Evolutionary conservation across 2,797 vertebrate genomes (phyloP), one percentile per base, ranked within the genome.

Genomic region (Centroberyx gerrardi): DNA sequence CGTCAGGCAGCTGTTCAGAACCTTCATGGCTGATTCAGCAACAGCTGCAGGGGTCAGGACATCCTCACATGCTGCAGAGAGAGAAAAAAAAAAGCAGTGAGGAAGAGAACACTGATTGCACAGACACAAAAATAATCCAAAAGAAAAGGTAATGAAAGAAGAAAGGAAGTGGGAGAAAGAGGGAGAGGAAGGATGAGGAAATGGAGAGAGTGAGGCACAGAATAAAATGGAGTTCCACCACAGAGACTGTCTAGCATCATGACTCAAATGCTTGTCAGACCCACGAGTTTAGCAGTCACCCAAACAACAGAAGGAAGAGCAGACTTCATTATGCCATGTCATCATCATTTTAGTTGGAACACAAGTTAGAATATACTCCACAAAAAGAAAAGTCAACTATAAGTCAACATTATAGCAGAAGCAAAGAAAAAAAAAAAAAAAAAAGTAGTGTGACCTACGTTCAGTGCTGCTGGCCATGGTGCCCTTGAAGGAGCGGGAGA

Each of bases 401-500:
- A 36, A 36, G 6, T 36, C 33, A 36, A 36, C 33, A 36, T 5
- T 36, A 36, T 5, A 36, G 33, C 1, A 36, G 6, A 36, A 8
- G 33, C 42, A 44, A 2, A 44, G 14, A 12, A 15, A 15, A 44
- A 55, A 12, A 44, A 2, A 44, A 4, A 12, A 15, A 15, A 44
- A 55, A 12, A 17, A 31, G 6, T 13, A 33, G 4, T 2, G 79
- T 42, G 33, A 61, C 96, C 87, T 93, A 99, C 98, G 97, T 80
- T 99, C 97, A 80, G 95, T 96, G 87, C 96, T 98, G 93, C 97
- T 98, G 72, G 97, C 97, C 88, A 96, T 93, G 0, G 96, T 97
- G 79, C 96, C 97, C 80, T 96, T 96, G 85, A 97, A 95, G 13
- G 96, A 99, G 13, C 95, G 94, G 1, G 95, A 96, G 0, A 80